phyloP scores from a whole-genome alignment of 2,113 vertebrate genomes.

The Leptosomus discolor region DNA sequence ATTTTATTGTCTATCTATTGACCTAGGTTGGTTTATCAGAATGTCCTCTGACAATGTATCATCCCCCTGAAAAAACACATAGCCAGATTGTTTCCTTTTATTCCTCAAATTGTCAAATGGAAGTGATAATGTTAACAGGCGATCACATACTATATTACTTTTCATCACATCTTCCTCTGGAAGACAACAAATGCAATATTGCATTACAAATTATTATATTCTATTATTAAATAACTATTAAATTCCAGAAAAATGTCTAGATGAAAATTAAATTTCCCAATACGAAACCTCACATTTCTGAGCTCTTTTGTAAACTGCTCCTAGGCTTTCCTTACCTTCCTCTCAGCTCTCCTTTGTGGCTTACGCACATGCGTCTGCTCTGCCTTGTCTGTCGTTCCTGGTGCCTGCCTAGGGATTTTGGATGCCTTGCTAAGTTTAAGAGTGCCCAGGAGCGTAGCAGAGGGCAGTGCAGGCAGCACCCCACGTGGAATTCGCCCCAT shows the following conservation, averaged over 20 bases:
- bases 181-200: neutral
- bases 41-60: neutral
- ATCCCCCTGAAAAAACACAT: neutral
- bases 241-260: neutral
- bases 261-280: neutral
- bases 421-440: neutral
- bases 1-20: neutral
- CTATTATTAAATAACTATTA: neutral
- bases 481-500: neutral
- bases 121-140: neutral
- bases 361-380: neutral
- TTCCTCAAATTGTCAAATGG: neutral
- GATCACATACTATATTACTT: neutral
- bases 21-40: neutral
- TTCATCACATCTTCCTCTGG: neutral
- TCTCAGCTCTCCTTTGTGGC: neutral
- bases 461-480: neutral
- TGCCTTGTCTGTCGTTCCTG: neutral
- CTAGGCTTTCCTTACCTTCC: neutral
- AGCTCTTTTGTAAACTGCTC: neutral
- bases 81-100: neutral
- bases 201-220: neutral
- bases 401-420: neutral
- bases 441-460: rapidly evolving
- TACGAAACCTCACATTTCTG: neutral